phyloP scores from a whole-genome alignment of 2,888 invertebrate genomes.

The Hirtodrosophila duncani region DNA sequence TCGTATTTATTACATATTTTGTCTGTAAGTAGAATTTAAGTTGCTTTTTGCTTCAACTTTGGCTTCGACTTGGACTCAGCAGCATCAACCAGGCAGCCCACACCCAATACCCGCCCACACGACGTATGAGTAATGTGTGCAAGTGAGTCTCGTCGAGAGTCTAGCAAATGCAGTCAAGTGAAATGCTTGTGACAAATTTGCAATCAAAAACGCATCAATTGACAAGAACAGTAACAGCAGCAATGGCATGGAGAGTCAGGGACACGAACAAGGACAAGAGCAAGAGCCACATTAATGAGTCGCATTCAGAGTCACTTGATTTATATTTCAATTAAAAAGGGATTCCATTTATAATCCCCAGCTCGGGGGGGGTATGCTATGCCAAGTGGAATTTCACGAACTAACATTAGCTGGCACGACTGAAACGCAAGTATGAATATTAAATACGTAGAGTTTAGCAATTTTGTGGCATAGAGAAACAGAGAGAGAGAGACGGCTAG shows the following conservation, averaged over 20 bases:
- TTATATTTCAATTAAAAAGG: constrained; percentile 72
- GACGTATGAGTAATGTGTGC: constrained; percentile 60
- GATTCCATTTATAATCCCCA: constrained; percentile 68
- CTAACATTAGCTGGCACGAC: constrained; percentile 63
- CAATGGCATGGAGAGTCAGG: constrained; percentile 2
- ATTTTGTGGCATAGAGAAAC: constrained; percentile 28
- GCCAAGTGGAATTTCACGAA: constrained; percentile 28
- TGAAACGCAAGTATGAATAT: constrained; percentile 69
- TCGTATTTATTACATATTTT: constrained; percentile 71
- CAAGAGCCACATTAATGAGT: constrained; percentile 29
- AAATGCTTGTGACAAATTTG: constrained; percentile 67
- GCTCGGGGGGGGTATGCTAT: constrained; percentile 54
- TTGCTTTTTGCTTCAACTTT: constrained; percentile 59
- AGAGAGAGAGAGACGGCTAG: constrained; percentile 7
- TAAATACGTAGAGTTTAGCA: constrained; percentile 63
- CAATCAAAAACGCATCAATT: constrained; percentile 72
- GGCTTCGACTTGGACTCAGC: too few species aligned
- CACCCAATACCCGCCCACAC: constrained; percentile 12
- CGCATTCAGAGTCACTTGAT: constrained; percentile 26
- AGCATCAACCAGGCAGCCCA: constrained; percentile 17
- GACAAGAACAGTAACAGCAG: constrained; percentile 17
- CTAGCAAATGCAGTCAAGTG: constrained; percentile 38
- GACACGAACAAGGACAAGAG: constrained; percentile 28
- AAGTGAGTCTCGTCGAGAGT: background rate
- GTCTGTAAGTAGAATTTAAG: constrained; percentile 72